A percentile compares a stretch with the other conserved stretches of the same genome.
Evolutionary conservation across 2,888 invertebrate species (phyloP).

Genomic region (Caenorhabditis uteleia): DNA sequence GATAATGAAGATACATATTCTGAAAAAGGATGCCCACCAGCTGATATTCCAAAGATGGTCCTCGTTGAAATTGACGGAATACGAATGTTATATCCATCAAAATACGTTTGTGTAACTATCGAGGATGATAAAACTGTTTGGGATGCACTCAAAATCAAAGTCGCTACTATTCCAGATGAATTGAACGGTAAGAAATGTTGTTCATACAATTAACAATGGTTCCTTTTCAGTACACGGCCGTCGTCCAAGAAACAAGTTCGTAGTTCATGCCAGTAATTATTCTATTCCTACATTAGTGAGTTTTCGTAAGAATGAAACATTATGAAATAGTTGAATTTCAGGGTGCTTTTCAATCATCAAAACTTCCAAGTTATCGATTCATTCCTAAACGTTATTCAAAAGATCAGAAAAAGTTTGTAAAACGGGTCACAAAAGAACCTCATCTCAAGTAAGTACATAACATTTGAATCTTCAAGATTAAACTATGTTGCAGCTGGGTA

Average conservation of each 20-base stretch:
- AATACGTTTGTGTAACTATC: slow-evolving; percentile 89
- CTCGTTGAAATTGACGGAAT: slow-evolving; percentile 79
- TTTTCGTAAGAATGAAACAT: too few species aligned
- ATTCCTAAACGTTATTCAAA: too few species aligned
- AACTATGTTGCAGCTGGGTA: too few species aligned
- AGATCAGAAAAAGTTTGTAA: too few species aligned
- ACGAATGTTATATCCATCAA: slow-evolving; percentile 92
- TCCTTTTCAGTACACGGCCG: slow-evolving; percentile 17
- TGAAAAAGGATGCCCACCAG: slow-evolving; percentile 4
- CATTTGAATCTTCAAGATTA: too few species aligned
- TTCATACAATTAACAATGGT: too few species aligned
- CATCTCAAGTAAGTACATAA: too few species aligned
- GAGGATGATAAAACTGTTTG: slow-evolving; percentile 75
- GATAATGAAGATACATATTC: slow-evolving; percentile 2
- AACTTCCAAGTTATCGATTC: too few species aligned
- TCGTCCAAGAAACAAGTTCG: slow-evolving; percentile 20
- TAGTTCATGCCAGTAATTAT: too few species aligned
- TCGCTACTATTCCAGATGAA: slow-evolving; percentile 16
- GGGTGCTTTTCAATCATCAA: slow-evolving; percentile 4
- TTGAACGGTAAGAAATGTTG: too few species aligned
- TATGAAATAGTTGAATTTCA: background rate
- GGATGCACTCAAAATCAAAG: slow-evolving; percentile 17
- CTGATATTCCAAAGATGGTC: slow-evolving; percentile 57
- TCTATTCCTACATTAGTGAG: too few species aligned
- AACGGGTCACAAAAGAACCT: too few species aligned